phyloP scores from a whole-genome alignment of 2,888 invertebrate genomes.

The Timema cristinae region DNA sequence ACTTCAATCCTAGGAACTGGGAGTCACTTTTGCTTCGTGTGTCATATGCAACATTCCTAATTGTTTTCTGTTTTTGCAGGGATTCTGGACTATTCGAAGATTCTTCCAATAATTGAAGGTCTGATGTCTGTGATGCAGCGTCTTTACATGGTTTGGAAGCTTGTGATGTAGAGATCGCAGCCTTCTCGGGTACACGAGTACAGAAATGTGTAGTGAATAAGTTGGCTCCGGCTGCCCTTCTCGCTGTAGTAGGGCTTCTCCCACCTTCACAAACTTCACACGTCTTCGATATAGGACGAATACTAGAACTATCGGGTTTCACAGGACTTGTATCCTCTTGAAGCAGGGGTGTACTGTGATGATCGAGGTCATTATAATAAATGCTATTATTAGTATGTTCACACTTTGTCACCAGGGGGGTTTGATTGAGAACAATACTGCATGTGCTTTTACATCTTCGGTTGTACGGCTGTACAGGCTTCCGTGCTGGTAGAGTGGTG shows the following conservation, averaged over 20 bases:
- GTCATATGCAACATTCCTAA: not conserved
- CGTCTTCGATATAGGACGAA: slow-evolving; percentile 45
- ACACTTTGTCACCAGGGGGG: too few relatives aligned
- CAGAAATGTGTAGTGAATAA: slow-evolving; percentile 45
- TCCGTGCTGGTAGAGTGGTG: slow-evolving; percentile 36
- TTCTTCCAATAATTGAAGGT: slow-evolving; percentile 3
- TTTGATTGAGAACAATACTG: slow-evolving; percentile 53
- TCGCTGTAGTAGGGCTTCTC: slow-evolving; percentile 27
- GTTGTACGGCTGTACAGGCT: slow-evolving; percentile 44
- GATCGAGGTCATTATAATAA: too few relatives aligned
- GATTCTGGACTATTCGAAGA: not conserved
- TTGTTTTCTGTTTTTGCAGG: not conserved
- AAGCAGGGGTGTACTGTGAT: too few relatives aligned
- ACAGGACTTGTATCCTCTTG: slow-evolving; percentile 16
- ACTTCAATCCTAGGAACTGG: too few relatives aligned
- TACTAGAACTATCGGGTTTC: slow-evolving; percentile 33
- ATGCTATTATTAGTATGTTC: too few relatives aligned
- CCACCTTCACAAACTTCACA: slow-evolving; percentile 44
- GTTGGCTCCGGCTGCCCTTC: slow-evolving; percentile 36
- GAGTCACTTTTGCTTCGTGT: not conserved
- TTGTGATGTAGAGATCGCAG: slow-evolving; percentile 34
- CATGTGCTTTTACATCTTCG: slow-evolving; percentile 62
- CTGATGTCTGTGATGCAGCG: slow-evolving; percentile 51
- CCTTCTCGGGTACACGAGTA: slow-evolving; percentile 40
- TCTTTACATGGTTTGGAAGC: slow-evolving; percentile 43